Base-by-base conservation (phyloP, 2,797 vertebrate species). In the Crax fasciolata region DNA sequence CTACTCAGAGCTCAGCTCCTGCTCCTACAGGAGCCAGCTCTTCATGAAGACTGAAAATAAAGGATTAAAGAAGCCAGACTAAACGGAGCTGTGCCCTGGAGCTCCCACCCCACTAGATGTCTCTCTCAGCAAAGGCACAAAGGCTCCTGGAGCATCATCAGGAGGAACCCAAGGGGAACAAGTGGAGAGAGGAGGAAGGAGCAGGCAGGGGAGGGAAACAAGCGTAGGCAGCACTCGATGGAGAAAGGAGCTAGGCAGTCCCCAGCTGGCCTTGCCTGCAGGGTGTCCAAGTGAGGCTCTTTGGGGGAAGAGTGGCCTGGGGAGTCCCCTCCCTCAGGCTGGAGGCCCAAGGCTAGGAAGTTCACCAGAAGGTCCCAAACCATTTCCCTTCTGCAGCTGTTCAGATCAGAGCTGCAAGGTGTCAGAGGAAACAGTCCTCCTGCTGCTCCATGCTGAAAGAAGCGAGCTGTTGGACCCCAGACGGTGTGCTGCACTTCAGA, bases 21-120 rank as follows among this genome's bases (percentile, higher is more conserved):
- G 23, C 35, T 59, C 48, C 57, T 52, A 11, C 17, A 27, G 76
- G 17, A 62, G 6, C 6, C 35, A 35, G 28, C 15, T 17, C 58
- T 59, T 16, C 1, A 0, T 5, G 12, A 27, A 12, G 16, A 20
- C 38, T 6, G 25, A 17, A 44, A 63, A 32, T 6, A 7, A 20
- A 13, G 1, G 8, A 66, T 46, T 7, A 10, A 32, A 17, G 10
- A 5, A 68, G 9, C 25, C 9, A 19, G 44, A 14, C 17, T 17
- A 38, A 28, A 18, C 6, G 9, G 15, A 6, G 2, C n/a, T 48
- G 20, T 6, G 35, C 58, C 73, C 62, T 48, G 3, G 12, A 54
- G 48, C 28, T 27, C 86, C 2, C 3, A 4, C 23, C 52, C 94
- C 96, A 67, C 91, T 92, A 96, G 95, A 65, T 77, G 96, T 95